These are phyloP conservation scores for Siderastrea siderea DNA, from an alignment of 92 coral and sea anemone genomes.

Conservation along the genomic window DNA sequence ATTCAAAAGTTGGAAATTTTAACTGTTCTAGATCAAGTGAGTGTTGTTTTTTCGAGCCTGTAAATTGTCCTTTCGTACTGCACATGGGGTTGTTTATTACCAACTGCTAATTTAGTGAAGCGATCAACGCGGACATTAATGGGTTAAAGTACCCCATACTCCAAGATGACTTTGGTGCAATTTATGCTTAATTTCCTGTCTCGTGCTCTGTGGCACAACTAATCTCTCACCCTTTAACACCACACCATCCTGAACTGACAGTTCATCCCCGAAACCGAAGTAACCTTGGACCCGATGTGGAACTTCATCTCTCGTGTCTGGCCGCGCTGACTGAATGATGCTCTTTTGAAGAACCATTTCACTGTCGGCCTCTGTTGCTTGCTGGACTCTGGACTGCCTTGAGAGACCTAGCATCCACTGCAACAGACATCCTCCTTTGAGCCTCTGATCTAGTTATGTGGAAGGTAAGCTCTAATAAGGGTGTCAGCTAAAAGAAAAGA, in stretches of 20 bases:
- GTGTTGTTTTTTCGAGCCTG: too few species aligned
- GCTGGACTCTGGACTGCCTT: constrained; percentile 35
- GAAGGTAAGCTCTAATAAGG: constrained; percentile 50
- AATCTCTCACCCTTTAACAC: constrained; percentile 36
- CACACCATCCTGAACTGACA: constrained; percentile 36
- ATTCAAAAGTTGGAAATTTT: too few species aligned
- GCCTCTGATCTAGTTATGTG: background rate
- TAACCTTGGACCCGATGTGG: background rate
- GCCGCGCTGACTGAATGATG: constrained; percentile 53
- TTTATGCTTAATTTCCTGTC: constrained; percentile 28
- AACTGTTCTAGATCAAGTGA: too few species aligned
- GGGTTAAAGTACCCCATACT: constrained; percentile 16
- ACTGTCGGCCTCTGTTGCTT: constrained; percentile 42
- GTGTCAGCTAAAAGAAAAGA: constrained; percentile 65
- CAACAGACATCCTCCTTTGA: constrained; percentile 26
- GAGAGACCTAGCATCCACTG: constrained; percentile 19
- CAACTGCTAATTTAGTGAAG: too few species aligned
- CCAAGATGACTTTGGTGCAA: constrained; percentile 47
- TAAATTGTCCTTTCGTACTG: too few species aligned
- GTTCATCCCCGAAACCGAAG: constrained; percentile 50
- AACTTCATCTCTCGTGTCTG: constrained; percentile 37
- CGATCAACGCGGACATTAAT: too few species aligned
- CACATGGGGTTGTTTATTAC: too few species aligned
- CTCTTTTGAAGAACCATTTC: constrained; percentile 35
- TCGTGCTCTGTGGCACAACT: background rate